Base-by-base conservation (phyloP, 1,140 invertebrate species). In the Brachionus asplanchnoidis region DNA sequence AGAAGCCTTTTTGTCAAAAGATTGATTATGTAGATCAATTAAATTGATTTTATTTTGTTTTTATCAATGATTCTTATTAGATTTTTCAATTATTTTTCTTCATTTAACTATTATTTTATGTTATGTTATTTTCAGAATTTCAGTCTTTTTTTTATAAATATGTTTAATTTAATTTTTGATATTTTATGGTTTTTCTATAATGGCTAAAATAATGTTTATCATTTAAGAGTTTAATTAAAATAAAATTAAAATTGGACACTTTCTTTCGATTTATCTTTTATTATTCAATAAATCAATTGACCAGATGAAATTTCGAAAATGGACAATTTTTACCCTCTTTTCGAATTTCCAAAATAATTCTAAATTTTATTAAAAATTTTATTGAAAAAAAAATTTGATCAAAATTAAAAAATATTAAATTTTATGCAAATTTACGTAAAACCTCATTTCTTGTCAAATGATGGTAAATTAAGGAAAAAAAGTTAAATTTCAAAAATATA, bases 101-200 rank as follows among this genome's bases (percentile, higher is more conserved):
- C 11, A 4, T 68, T 68, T 17, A 32, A 68, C 12, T 68, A 20
- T 32, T 68, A 68, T 32, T 32, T 68, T 68, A 14, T 68, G 9
- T 68, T 28, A n/a, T 68, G 32, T 68, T 68, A 68, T 14, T 32
- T 32, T 68, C 12, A 68, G 66, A 68, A 68, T 68, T 68, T 32
- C 26, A 68, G 66, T 32, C 32, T 68, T 68, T 68, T 68, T 66
- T 68, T 68, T 68, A 68, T 68, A 68, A 68, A 68, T 68, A 68
- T 68, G 66, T 68, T 68, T 68, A 68, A 68, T 68, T 68, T 68
- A 68, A 68, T 68, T 68, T 68, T 68, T 68, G 26, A 68, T 68
- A 32, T 32, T 68, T n/a, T 12, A 20, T 65, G 14, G 14, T 65
- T 65, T 65, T 65, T 32, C 11, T 14, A 32, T n/a, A 28, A 32